These are phyloP conservation scores for Sarotherodon lohbergeri DNA, from an alignment of 2,113 vertebrate species.

Conservation along the genomic window DNA sequence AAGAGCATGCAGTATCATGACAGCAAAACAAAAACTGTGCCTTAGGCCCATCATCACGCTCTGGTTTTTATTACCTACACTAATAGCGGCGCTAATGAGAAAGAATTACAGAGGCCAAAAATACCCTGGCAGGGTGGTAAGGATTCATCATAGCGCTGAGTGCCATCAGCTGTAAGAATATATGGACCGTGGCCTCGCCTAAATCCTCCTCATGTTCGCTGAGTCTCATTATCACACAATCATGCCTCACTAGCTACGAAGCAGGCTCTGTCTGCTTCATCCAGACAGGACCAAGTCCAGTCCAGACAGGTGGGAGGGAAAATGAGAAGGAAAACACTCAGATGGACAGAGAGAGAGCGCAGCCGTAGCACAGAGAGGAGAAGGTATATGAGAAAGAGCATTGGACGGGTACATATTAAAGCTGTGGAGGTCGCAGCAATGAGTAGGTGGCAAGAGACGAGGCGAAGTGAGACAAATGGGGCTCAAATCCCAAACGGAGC, in stretches of 20 bases:
- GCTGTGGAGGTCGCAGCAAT: not conserved
- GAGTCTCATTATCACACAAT: conserved; percentile 44
- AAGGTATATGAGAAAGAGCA: not conserved
- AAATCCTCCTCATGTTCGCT: not conserved
- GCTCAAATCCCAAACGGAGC: not conserved
- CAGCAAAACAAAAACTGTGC: not conserved
- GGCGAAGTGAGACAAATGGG: not conserved
- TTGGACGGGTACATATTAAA: not conserved
- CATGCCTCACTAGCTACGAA: conserved; percentile 6
- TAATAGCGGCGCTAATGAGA: conserved; percentile 50
- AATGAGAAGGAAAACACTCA: not conserved
- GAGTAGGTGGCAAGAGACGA: not conserved
- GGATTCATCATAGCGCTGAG: not conserved
- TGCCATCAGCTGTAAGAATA: conserved; percentile 27
- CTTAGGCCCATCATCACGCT: not conserved
- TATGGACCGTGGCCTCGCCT: conserved; percentile 12
- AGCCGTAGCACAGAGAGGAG: not conserved
- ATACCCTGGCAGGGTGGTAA: conserved; percentile 23
- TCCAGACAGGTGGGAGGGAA: conserved; percentile 43
- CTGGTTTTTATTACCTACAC: conserved; percentile 34
- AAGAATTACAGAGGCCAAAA: conserved; percentile 43
- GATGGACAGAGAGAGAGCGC: not conserved
- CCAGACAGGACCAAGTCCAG: not conserved
- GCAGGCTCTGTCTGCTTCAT: conserved; percentile 22
- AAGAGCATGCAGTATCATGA: not conserved